Evolutionary conservation across 2,113 vertebrate species (phyloP).

Genomic region (Pterophyllum scalare): DNA sequence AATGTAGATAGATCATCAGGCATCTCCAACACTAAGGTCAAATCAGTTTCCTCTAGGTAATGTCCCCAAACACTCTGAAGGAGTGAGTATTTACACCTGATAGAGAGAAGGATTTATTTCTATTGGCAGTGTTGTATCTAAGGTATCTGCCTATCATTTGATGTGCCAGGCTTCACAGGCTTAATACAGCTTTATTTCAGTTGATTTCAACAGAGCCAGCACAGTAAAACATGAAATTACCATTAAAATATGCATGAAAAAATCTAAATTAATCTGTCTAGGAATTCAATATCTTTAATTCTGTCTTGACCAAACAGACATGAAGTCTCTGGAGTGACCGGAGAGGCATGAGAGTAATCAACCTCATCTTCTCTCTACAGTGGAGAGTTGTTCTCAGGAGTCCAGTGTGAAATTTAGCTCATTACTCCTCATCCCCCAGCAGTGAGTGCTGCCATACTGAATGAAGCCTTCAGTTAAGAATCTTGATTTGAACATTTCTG

Average conservation of each 20-base stretch:
- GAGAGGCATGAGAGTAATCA: conserved; percentile 19
- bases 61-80: neutral
- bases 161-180: neutral
- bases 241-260: neutral
- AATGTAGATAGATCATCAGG: neutral
- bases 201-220: neutral
- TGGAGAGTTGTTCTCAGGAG: conserved; percentile 20
- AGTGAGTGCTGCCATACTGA: neutral
- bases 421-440: conserved; percentile 37
- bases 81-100: neutral
- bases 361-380: conserved; percentile 15
- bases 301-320: neutral
- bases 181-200: neutral
- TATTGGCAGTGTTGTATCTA: neutral
- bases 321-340: neutral
- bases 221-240: neutral
- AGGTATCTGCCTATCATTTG: neutral
- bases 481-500: conserved; percentile 5
- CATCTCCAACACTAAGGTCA: too few species aligned
- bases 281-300: neutral
- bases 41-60: neutral
- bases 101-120: neutral
- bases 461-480: neutral
- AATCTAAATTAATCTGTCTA: neutral
- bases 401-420: conserved; percentile 32